A percentile compares a stretch with the other conserved stretches of the same genome.
These are phyloP conservation scores for Nasonovia ribisnigri DNA, from an alignment of 2,888 invertebrate species.

Conservation along the genomic window DNA sequence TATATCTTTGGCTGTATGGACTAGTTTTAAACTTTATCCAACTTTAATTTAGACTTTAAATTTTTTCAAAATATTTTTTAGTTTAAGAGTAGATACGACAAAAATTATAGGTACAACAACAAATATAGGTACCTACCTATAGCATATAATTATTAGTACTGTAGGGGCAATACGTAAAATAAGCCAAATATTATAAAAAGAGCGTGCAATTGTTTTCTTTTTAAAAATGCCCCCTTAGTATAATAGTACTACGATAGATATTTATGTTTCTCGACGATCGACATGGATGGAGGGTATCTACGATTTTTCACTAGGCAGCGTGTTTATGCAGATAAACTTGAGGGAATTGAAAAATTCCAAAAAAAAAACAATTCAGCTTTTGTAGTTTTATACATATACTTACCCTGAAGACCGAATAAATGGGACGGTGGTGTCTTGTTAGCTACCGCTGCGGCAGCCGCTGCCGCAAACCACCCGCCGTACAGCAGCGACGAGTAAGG, in stretches of 20 bases:
- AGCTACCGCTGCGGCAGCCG: conserved; percentile 67
- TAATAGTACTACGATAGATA: background rate
- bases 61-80: background rate
- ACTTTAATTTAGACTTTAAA: background rate
- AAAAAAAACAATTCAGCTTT: background rate
- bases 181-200: background rate
- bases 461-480: conserved; percentile 69
- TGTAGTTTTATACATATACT: conserved; percentile 65
- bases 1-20: background rate
- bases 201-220: background rate
- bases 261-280: background rate
- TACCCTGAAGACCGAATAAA: conserved; percentile 78
- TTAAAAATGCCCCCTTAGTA: background rate
- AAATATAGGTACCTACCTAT: too few relatives aligned
- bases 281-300: background rate
- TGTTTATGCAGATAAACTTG: background rate
- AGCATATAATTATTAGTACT: background rate
- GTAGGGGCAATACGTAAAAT: background rate
- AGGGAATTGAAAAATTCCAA: background rate
- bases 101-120: background rate
- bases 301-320: background rate
- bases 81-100: background rate
- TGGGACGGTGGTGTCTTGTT: conserved; percentile 71
- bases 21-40: background rate
- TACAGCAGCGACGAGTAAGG: conserved; percentile 68